These are phyloP conservation scores for Campoplex capitator DNA, from an alignment of 2,888 invertebrate species.

Conservation along the genomic window DNA sequence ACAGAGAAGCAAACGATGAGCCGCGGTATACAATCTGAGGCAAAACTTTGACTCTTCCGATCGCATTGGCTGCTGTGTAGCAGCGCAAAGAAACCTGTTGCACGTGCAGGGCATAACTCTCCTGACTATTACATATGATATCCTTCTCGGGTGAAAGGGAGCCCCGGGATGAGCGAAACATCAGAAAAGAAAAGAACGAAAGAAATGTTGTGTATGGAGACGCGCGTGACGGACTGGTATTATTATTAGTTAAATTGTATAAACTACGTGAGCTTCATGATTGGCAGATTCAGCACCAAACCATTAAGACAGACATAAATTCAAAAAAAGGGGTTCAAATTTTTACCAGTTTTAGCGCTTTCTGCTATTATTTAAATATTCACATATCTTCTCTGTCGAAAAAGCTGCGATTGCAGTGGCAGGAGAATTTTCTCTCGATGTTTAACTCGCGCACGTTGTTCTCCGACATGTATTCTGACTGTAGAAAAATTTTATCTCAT, in stretches of 20 bases:
- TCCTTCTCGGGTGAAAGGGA: conserved; percentile 61
- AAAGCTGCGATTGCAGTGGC: conserved; percentile 3
- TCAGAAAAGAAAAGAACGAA: conserved; percentile 1
- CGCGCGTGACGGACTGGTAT: not conserved
- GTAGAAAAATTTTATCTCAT: conserved; percentile 48
- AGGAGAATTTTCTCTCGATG: conserved; percentile 15
- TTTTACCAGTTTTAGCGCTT: not conserved
- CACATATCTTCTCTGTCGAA: not conserved
- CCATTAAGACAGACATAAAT: too few relatives aligned
- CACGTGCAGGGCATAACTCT: conserved; percentile 51
- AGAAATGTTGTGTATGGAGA: conserved; percentile 9
- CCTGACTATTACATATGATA: conserved; percentile 68
- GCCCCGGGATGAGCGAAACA: not conserved
- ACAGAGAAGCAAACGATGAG: conserved; percentile 10
- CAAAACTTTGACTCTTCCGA: conserved; percentile 52
- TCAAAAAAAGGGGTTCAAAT: too few relatives aligned
- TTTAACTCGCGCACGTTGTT: conserved; percentile 8
- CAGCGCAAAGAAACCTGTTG: conserved; percentile 75
- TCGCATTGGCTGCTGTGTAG: conserved; percentile 46
- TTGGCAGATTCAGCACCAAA: not conserved
- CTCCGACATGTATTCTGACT: conserved; percentile 15
- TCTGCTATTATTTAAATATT: conserved; percentile 10
- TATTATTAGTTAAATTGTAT: not conserved
- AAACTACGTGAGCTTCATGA: not conserved
- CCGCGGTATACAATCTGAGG: conserved; percentile 39